Evolutionary conservation across 2,888 invertebrate species (phyloP).

Genomic region (Neoaliturus tenellus): DNA sequence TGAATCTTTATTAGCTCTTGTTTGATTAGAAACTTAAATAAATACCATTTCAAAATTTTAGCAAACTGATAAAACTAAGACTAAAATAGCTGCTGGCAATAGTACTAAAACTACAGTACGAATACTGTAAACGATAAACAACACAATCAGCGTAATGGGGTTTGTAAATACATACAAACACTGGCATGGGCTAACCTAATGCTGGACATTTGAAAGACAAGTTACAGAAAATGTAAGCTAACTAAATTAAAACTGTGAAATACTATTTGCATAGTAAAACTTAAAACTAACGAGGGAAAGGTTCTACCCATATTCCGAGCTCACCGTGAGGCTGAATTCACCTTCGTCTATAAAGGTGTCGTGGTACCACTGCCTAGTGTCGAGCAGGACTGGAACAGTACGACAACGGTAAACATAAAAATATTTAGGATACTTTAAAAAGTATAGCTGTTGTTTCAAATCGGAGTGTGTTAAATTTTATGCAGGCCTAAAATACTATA

Average conservation of each 20-base stretch:
- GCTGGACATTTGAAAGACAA: constrained; percentile 34
- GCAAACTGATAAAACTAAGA: background rate
- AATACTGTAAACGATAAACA: constrained; percentile 29
- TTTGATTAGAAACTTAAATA: too few species aligned
- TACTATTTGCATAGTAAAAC: constrained; percentile 42
- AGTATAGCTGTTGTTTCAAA: too few species aligned
- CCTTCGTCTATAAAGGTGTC: constrained; percentile 88
- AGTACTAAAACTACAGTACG: constrained; percentile 39
- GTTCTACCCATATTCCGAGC: constrained; percentile 91
- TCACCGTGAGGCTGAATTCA: constrained; percentile 90
- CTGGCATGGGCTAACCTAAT: constrained; percentile 15
- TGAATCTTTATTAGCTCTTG: too few species aligned
- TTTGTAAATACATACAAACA: constrained; percentile 48
- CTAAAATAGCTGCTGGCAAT: background rate
- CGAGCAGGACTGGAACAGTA: constrained; percentile 82
- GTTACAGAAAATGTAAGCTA: background rate
- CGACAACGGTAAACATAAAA: constrained; percentile 66
- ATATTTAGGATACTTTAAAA: too few species aligned
- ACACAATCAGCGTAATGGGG: background rate
- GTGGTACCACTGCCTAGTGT: constrained; percentile 96
- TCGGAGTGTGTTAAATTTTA: too few species aligned
- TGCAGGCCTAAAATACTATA: too few species aligned
- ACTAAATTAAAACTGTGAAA: constrained; percentile 10
- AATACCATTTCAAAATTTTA: background rate
- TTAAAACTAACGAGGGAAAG: background rate